Conservation (phyloP, 2,888 invertebrate genomes). For the Agonum fuliginosum region DNA sequence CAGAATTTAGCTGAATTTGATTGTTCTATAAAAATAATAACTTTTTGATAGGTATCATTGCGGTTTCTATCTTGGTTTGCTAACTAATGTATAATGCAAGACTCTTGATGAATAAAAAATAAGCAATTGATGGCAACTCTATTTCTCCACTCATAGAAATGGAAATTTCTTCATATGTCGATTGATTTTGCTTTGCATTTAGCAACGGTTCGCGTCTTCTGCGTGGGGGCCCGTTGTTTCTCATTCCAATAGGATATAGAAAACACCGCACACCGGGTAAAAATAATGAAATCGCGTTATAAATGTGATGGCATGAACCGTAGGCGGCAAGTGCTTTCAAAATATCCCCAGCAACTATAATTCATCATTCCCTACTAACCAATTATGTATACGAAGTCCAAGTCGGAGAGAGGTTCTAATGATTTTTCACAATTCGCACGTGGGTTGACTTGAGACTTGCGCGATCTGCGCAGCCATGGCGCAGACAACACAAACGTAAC, state of each 20-base stretch:
- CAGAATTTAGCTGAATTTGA: no score
- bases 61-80: no score
- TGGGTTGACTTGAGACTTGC: constrained; percentile 11
- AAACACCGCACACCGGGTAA: constrained; percentile 22
- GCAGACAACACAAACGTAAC: constrained; percentile 21
- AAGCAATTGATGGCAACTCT: no score
- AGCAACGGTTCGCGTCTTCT: no score
- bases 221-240: constrained; percentile 42
- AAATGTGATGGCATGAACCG: constrained; percentile 43
- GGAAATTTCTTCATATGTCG: no score
- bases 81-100: no score
- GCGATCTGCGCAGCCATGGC: constrained; percentile 3
- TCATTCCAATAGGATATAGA: constrained; percentile 38
- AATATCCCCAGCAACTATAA: constrained; percentile 54
- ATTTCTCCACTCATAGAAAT: no score
- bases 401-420: constrained; percentile 47
- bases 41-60: no score
- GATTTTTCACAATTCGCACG: constrained; percentile 51
- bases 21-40: no score
- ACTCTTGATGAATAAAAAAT: no score
- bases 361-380: constrained; percentile 53
- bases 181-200: no score
- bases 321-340: constrained; percentile 54
- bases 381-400: constrained; percentile 45
- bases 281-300: constrained; percentile 56